Evolutionary conservation across 2,797 vertebrate species (phyloP), one percentile per base, ranked within the genome.

Genomic region (Syngnathus rostellatus): DNA sequence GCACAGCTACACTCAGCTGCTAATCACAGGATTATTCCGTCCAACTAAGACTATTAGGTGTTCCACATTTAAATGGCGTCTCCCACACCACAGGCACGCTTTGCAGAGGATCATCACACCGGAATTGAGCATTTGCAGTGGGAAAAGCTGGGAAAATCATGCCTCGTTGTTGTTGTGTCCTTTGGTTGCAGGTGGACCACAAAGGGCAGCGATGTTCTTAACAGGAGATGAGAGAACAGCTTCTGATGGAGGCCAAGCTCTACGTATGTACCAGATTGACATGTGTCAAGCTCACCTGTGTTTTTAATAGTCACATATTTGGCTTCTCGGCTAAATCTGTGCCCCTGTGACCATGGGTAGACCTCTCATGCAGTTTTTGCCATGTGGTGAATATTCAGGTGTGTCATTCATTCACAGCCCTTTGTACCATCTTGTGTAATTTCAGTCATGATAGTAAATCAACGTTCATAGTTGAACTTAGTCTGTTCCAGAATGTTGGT

Each of bases 11-110:
- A 62, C 77, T 86, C 81, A 79, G 79, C 83, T 77, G 68, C 74
- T 89, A 85, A 86, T 87, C 82, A 80, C 76, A 64, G 86, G 86
- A 89, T 89, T 89, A 89, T 68, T 84, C 81, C 69, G 72, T 79
- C 80, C 72, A 82, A 79, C 81, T 88, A 89, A 90, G 76, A 77
- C 85, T 88, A 85, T 90, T 86, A 89, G 64, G 76, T 66, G 78
- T 82, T 83, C 81, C 67, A 66, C 77, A 81, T 83, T 85, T 73
- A 82, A 80, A 82, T 81, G 76, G 79, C 72, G 62, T 83, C 81
- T 85, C 80, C 55, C 55, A 37, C 6, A 38, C 77, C 80, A 69
- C 73, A 75, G 83, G 75, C 75, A 87, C 72, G 74, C 81, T 70
- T 82, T 61, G 67, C 66, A 73, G 79, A 78, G 75, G 81, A 84